Conservation (phyloP, 1,140 invertebrate genomes). For the Drosophila malerkotliana region DNA sequence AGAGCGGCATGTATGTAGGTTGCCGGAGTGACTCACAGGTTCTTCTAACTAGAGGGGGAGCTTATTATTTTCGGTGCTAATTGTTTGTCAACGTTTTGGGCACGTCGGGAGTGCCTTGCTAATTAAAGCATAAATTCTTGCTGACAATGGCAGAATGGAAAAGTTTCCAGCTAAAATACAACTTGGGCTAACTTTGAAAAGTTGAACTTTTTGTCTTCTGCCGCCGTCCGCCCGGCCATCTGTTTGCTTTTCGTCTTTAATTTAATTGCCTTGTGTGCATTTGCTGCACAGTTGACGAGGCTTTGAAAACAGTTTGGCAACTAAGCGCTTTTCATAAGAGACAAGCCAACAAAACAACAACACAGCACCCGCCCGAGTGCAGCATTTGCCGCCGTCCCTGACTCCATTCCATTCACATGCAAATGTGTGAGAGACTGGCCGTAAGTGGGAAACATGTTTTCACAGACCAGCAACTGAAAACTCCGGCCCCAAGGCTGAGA, state of each 20-base stretch:
- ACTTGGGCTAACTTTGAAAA: constrained; percentile 20
- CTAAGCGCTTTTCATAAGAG: constrained; percentile 50
- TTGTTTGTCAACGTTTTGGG: constrained; percentile 38
- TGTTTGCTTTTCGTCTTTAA: constrained; percentile 44
- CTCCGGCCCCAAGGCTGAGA: constrained; percentile 36
- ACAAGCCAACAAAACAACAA: constrained; percentile 24
- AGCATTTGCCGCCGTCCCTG: constrained; percentile 38
- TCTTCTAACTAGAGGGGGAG: not conserved
- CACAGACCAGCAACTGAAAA: constrained; percentile 19
- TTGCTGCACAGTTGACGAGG: constrained; percentile 10
- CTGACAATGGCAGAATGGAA: constrained; percentile 33
- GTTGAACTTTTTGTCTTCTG: constrained; percentile 12
- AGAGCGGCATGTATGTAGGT: constrained; percentile 2
- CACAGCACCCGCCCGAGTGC: constrained; percentile 13
- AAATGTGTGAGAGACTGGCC: constrained; percentile 23
- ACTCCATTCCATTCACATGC: constrained; percentile 41
- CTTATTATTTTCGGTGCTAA: constrained; percentile 21
- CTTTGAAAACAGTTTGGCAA: constrained; percentile 47
- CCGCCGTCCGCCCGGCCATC: not conserved
- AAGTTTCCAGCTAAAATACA: constrained; percentile 29
- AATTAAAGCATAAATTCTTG: constrained; percentile 47
- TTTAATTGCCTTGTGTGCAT: constrained; percentile 42
- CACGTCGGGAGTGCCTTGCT: constrained; percentile 47
- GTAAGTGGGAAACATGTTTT: constrained; percentile 49
- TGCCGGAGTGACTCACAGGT: constrained; percentile 40